Conservation (phyloP, 2,113 vertebrate species). For the Aspiorhynchus laticeps region DNA sequence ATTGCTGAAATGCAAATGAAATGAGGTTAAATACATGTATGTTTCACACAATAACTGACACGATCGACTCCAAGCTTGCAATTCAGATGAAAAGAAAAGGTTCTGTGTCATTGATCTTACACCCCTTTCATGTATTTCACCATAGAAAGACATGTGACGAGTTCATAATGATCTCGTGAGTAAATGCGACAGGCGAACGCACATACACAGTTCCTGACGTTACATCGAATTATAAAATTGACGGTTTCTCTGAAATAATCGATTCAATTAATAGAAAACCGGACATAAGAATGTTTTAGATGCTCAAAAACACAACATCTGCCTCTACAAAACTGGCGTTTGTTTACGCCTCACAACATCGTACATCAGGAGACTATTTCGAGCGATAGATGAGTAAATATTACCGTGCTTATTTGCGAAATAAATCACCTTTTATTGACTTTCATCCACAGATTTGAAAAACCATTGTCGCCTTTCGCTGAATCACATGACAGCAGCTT, state of each 20-base stretch:
- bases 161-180: background rate
- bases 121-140: background rate
- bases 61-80: background rate
- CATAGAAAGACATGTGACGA: background rate
- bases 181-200: background rate
- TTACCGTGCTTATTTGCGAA: conserved; percentile 46
- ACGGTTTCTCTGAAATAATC: background rate
- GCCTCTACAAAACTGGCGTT: background rate
- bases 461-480: conserved; percentile 56
- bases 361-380: background rate
- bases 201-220: background rate
- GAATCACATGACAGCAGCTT: conserved; percentile 75
- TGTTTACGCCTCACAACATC: background rate
- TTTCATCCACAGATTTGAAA: conserved; percentile 61
- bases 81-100: background rate
- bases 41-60: background rate
- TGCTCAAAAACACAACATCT: background rate
- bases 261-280: background rate
- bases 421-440: conserved; percentile 55
- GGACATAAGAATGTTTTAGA: background rate
- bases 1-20: conserved; percentile 71
- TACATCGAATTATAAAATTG: background rate
- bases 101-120: background rate
- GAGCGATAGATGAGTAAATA: background rate
- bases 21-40: background rate